Conservation (phyloP, 2,113 vertebrate genomes). For the Microcebus tavaratra region DNA sequence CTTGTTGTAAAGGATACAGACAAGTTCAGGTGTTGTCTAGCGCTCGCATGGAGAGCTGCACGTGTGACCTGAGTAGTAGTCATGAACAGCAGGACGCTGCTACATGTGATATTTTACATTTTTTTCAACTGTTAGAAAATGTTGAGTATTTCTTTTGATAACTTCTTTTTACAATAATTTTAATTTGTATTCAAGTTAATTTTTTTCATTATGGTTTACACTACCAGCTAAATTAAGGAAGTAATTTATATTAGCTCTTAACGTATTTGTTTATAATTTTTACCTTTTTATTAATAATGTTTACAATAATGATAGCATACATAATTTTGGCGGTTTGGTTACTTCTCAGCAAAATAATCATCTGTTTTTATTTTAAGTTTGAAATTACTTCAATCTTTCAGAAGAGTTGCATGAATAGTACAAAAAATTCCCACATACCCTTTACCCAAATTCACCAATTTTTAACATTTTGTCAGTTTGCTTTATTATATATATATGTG, state of each 20-base stretch:
- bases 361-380: neutral
- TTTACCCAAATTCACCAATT: neutral
- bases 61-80: neutral
- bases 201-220: neutral
- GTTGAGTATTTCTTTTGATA: neutral
- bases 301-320: neutral
- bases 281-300: neutral
- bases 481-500: neutral
- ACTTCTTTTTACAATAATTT: neutral
- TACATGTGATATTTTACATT: neutral
- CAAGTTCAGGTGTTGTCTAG: neutral
- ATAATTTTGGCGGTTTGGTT: neutral
- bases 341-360: neutral
- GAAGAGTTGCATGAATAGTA: neutral
- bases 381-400: constrained; percentile 9
- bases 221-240: neutral
- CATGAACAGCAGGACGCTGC: neutral
- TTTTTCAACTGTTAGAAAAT: neutral
- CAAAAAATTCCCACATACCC: neutral
- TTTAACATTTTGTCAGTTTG: neutral
- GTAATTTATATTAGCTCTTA: neutral
- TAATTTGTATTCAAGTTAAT: neutral
- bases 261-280: neutral
- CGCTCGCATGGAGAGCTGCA: neutral
- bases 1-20: neutral